Base-by-base conservation (phyloP, 1,140 invertebrate genomes). In the Drosophila sucinea region DNA sequence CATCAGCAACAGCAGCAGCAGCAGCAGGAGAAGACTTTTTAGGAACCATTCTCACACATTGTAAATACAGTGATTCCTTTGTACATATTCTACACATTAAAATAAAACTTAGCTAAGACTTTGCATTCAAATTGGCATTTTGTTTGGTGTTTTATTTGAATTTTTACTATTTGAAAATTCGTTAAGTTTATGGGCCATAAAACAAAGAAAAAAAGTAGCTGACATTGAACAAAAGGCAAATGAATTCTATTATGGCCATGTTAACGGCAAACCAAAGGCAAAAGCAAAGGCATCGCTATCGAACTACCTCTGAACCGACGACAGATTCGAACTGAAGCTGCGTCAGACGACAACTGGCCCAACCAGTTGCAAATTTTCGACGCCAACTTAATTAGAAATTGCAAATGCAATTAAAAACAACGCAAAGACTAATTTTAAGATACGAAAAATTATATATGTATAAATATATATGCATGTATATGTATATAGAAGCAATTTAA, bases 401-500 rank as follows among this genome's bases (percentile, higher is more conserved):
- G 83, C 84, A 80, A 87, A 87, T 77, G 84, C 70, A 83, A 86
- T 86, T 87, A 87, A 87, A 75, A 73, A 75, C 67, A 83, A 79
- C 72, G 67, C 44, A 51, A 51, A 51, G 44, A 51, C 44, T 51
- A 10, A 51, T 77, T 76, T 73, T 82, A 70, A 77, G 77, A 77
- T 77, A 77, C 8, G 70, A 76, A 65, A 67, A 79, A 79, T 71
- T 79, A 76, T 79, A 66, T 58, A 72, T 68, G 66, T 60, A 71
- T 38, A 67, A 57, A 58, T 68, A 56, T 51, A 47, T 44, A 47
- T n/a, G 33, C 33, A 2, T 51, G 32, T 44, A 64, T 41, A 54
- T 57, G 47, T 68, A 54, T 65, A 60, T 69, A 66, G 44, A 51
- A 51, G 44, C 44, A 51, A 51, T 51, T 51, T 51, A 10, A 7